Conservation (phyloP, 2,113 vertebrate species). For the Clarias batrachus region DNA sequence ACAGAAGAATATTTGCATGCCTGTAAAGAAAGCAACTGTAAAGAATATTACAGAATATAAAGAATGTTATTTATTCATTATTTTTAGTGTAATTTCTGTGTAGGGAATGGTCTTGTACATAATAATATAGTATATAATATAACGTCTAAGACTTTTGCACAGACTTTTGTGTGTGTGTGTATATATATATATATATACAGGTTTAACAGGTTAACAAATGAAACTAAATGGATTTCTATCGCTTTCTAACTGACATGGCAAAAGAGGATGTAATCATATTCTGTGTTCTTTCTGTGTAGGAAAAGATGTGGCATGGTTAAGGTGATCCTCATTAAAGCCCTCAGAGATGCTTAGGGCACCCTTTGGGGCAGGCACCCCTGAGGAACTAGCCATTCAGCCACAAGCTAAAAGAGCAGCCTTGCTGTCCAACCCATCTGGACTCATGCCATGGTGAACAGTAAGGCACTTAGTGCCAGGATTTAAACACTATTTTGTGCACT, state of each 20-base stretch:
- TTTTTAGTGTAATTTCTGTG: too few relatives aligned
- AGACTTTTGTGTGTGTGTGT: background rate
- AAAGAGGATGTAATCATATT: constrained; percentile 25
- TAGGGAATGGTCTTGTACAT: too few relatives aligned
- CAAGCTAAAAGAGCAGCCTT: constrained; percentile 8
- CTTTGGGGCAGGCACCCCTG: constrained; percentile 21
- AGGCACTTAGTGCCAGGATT: constrained; percentile 15
- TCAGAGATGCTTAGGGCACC: constrained; percentile 4
- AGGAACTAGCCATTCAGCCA: constrained; percentile 19
- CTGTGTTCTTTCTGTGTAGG: background rate
- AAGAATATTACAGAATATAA: too few relatives aligned
- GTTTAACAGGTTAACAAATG: too few relatives aligned
- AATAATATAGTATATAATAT: too few relatives aligned
- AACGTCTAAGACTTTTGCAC: background rate
- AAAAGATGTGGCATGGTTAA: constrained; percentile 10
- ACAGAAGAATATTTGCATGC: too few relatives aligned
- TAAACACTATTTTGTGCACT: constrained; percentile 2
- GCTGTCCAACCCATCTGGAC: constrained; percentile 15
- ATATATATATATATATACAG: too few relatives aligned
- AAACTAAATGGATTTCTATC: background rate
- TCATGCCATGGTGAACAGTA: background rate
- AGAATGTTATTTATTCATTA: too few relatives aligned
- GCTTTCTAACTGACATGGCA: constrained; percentile 22
- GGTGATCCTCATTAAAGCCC: constrained; percentile 32
- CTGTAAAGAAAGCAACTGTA: too few relatives aligned